Evolutionary conservation across 2,797 vertebrate species (phyloP).

Genomic region (Spondyliosoma cantharus): DNA sequence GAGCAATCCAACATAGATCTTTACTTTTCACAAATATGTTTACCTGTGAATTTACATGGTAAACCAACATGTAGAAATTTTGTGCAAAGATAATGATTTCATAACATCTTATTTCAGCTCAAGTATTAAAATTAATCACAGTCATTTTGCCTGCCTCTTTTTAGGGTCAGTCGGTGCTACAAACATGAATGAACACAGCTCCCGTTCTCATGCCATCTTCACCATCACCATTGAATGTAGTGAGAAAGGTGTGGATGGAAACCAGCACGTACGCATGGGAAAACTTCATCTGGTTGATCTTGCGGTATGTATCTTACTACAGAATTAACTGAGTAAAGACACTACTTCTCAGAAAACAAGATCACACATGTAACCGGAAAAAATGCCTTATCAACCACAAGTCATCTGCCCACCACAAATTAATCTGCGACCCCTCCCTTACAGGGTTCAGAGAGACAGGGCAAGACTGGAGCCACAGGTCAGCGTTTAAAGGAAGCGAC

Average conservation of each 20-base stretch:
- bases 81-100: neutral
- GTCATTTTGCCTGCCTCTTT: neutral
- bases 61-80: neutral
- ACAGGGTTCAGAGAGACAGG: slow-evolving; percentile 97
- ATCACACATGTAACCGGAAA: neutral
- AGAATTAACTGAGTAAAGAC: neutral
- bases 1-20: neutral
- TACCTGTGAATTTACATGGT: neutral
- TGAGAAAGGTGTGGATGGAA: slow-evolving; percentile 95
- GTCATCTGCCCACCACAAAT: neutral
- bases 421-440: neutral
- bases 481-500: slow-evolving; percentile 98
- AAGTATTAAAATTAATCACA: neutral
- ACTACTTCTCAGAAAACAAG: neutral
- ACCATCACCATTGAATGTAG: slow-evolving; percentile 99
- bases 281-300: slow-evolving; percentile 98
- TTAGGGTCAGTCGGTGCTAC: slow-evolving; percentile 96
- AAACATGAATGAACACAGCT: slow-evolving; percentile 99
- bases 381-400: neutral
- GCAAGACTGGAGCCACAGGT: slow-evolving; percentile 97
- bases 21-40: neutral
- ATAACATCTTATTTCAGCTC: neutral
- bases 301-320: slow-evolving; percentile 85
- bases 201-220: slow-evolving; percentile 98
- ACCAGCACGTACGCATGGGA: slow-evolving; percentile 98